Evolutionary conservation across 2,888 invertebrate species (phyloP), one percentile per base, ranked within the genome.

Genomic region (Leucophora obtusa): DNA sequence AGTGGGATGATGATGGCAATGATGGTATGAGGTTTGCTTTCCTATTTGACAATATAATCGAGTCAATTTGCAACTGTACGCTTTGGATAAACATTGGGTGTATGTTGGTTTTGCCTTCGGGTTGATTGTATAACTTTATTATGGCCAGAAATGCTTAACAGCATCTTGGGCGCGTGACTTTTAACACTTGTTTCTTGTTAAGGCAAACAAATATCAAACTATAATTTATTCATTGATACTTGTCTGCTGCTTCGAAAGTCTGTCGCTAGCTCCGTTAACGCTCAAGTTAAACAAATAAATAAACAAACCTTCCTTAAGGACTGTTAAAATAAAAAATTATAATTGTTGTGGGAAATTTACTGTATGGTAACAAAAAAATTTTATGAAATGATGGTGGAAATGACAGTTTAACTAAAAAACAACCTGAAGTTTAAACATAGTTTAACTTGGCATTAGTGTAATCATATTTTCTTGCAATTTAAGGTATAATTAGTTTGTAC

Each of bases 211-310:
- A 70, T 50, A 68, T 65, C 28, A 28, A 59, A 74, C 75, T 79
- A 82, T 87, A 87, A 87, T 88, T 88, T 88, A 88, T 87, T 87
- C 88, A 87, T 88, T 88, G 87, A 84, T 85, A 84, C 83, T 83
- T 79, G 71, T 77, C 65, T 65, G 18, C 77, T 65, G 72, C 66
- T 75, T 79, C 74, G 75, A 69, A 77, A 38, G 71, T 59, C 74
- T 71, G 65, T 47, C n/a, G n/a, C 4, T 47, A 11, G 43, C 14
- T 47, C n/a, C 14, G 43, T 47, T 14, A 47, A 47, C 50, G 9
- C 43, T 59, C 58, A 70, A 70, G 60, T 74, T 72, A 60, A 73
- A 71, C 70, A 80, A 80, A 80, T 58, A 76, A 71, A 62, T 70
- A 80, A 80, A 80, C 43, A 76, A 71, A 62, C 17, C 35, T 17